A percentile compares a stretch with the other conserved stretches of the same genome.
Evolutionary conservation across 2,797 vertebrate species (phyloP).

Genomic region (Peromyscus melanophrys): DNA sequence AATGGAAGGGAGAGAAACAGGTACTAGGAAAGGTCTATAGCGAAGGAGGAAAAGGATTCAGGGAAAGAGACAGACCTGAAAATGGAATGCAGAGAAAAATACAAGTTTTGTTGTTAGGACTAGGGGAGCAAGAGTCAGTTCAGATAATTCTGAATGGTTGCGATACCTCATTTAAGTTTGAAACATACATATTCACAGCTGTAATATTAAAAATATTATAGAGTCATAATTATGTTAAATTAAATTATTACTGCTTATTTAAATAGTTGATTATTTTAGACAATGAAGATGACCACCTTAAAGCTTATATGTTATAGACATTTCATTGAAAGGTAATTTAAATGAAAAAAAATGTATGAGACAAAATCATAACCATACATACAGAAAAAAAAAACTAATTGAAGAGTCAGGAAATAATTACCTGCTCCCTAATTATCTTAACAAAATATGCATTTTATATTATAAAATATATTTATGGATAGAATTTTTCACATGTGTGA

Average conservation of each 20-base stretch:
- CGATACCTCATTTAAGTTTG: neutral
- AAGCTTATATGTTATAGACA: neutral
- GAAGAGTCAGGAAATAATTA: slow-evolving; percentile 55
- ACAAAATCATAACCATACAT: slow-evolving; percentile 35
- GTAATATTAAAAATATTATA: neutral
- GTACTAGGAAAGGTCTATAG: neutral
- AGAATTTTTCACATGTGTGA: neutral
- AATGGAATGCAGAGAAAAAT: neutral
- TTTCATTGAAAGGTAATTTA: neutral
- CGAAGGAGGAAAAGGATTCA: neutral
- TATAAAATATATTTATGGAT: neutral
- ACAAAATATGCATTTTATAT: neutral
- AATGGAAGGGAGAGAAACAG: neutral
- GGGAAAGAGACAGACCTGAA: neutral
- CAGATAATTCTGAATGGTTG: neutral
- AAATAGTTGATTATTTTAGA: slow-evolving; percentile 23
- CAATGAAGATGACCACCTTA: neutral
- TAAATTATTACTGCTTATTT: slow-evolving; percentile 2
- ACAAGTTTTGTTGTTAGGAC: neutral
- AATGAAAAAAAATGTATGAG: neutral
- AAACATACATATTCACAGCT: neutral
- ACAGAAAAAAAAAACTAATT: neutral
- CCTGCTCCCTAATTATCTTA: neutral
- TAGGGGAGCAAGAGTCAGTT: neutral
- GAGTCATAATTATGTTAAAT: neutral